Evolutionary conservation across 2,113 vertebrate genomes (phyloP).

Genomic region (Athene noctua): DNA sequence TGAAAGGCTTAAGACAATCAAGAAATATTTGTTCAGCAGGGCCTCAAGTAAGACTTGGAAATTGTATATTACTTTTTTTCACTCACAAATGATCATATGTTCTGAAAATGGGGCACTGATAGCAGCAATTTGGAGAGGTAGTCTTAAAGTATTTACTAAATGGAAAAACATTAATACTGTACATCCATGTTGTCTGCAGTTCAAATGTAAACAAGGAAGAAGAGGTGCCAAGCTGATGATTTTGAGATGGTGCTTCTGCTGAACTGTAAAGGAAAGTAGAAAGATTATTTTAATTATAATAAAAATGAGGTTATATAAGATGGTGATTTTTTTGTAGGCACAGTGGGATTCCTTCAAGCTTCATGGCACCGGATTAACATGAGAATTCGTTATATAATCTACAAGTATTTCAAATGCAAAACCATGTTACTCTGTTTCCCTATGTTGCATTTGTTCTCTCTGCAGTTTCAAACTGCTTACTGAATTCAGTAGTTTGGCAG

Average conservation of each 20-base stretch:
- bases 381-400: neutral
- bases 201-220: neutral
- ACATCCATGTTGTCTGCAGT: neutral
- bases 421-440: neutral
- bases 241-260: neutral
- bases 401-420: neutral
- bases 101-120: neutral
- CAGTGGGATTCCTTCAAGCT: neutral
- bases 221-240: neutral
- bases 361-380: neutral
- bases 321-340: neutral
- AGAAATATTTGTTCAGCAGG: neutral
- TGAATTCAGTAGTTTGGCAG: neutral
- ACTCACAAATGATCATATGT: neutral
- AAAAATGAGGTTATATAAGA: neutral
- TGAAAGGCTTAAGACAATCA: neutral
- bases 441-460: neutral
- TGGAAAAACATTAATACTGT: neutral
- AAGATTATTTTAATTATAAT: neutral
- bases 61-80: neutral
- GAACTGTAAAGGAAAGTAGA: neutral
- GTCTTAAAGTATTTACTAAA: neutral
- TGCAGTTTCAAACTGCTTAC: neutral
- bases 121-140: neutral
- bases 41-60: neutral